These are phyloP conservation scores for Heliconius charithonia DNA, from an alignment of 2,888 invertebrate genomes.

Conservation along the genomic window DNA sequence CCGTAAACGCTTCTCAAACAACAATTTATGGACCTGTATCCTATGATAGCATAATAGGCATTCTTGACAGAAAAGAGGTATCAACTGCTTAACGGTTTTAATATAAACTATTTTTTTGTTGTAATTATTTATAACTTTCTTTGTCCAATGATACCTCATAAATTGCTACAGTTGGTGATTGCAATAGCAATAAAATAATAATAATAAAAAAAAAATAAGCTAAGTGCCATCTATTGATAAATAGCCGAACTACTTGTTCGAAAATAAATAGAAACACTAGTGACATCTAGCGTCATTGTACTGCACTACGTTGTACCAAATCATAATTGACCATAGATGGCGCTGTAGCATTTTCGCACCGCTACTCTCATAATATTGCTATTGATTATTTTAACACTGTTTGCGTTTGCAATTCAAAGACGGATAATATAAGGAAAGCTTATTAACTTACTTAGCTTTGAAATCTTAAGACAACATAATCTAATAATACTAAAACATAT, in stretches of 20 bases:
- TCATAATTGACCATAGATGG: conserved; percentile 59
- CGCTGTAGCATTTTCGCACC: conserved; percentile 54
- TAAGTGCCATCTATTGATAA: conserved; percentile 59
- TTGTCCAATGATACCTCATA: too few species aligned
- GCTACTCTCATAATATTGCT: conserved; percentile 34
- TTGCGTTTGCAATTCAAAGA: conserved; percentile 40
- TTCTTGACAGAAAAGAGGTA: not conserved
- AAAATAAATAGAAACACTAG: not conserved
- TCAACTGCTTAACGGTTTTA: not conserved
- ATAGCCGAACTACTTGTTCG: conserved; percentile 41
- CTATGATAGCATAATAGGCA: not conserved
- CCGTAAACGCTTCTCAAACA: not conserved
- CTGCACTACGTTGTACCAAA: conserved; percentile 19
- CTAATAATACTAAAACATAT: not conserved
- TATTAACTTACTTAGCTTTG: conserved; percentile 27
- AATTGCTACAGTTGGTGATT: not conserved
- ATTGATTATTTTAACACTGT: conserved; percentile 46
- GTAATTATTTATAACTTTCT: too few species aligned
- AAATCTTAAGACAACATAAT: not conserved
- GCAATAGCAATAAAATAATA: not conserved
- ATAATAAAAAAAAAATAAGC: not conserved
- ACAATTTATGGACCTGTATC: not conserved
- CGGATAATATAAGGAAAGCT: conserved; percentile 35
- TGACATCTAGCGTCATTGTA: conserved; percentile 13
- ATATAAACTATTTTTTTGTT: not conserved